A percentile compares a stretch with the other conserved stretches of the same genome.
Evolutionary conservation across 1,140 invertebrate genomes (phyloP).

Genomic region (Dendroctonus valens): DNA sequence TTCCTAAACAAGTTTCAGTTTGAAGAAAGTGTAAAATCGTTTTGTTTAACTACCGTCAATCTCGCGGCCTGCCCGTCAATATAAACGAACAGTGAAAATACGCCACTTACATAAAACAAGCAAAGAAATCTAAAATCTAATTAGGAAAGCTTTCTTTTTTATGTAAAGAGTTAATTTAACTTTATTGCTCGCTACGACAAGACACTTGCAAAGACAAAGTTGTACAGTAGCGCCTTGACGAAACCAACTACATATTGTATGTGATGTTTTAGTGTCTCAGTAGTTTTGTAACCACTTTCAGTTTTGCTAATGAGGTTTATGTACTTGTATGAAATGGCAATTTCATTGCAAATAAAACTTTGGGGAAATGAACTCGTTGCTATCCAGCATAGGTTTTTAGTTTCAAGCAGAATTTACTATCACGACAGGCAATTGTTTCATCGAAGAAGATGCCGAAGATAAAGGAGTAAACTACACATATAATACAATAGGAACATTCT

Average conservation of each 20-base stretch:
- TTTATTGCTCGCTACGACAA: too few species aligned
- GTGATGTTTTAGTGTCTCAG: background rate
- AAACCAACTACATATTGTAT: constrained; percentile 1
- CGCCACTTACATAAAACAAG: constrained; percentile 8
- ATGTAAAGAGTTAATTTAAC: constrained; percentile 2
- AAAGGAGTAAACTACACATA: too few species aligned
- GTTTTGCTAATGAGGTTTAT: background rate
- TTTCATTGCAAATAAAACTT: background rate
- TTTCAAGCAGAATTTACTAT: too few species aligned
- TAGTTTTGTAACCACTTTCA: background rate
- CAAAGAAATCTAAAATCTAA: constrained; percentile 7
- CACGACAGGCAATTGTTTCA: too few species aligned
- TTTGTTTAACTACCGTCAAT: background rate
- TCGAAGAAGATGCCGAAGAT: too few species aligned
- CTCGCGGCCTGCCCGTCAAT: background rate
- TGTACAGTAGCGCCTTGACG: constrained; percentile 3
- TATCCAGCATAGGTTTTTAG: too few species aligned
- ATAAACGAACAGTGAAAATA: background rate
- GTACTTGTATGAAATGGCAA: background rate
- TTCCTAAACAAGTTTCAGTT: constrained; percentile 8
- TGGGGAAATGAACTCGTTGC: too few species aligned
- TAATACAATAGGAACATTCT: too few species aligned
- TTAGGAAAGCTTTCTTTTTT: constrained; percentile 8
- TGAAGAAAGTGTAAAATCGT: constrained; percentile 9
- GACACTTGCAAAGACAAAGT: background rate